phyloP scores from a whole-genome alignment of 2,797 vertebrate species.

The Peromyscus eremicus region DNA sequence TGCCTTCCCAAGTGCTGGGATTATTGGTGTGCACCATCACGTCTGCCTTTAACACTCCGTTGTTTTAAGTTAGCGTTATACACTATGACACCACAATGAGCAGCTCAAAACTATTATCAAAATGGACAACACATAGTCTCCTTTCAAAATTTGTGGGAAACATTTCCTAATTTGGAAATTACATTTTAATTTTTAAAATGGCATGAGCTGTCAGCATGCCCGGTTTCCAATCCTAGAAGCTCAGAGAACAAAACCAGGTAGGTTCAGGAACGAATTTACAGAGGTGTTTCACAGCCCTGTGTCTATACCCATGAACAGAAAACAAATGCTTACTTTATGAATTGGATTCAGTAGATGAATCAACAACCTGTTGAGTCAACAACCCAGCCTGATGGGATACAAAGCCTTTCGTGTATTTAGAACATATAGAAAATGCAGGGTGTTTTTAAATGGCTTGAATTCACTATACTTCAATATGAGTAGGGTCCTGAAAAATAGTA shows the following conservation, averaged over 20 bases:
- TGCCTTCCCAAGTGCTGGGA: not conserved
- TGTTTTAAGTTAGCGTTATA: conserved; percentile 17
- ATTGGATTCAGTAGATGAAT: not conserved
- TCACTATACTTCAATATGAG: not conserved
- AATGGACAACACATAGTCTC: not conserved
- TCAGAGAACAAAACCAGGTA: conserved; percentile 14
- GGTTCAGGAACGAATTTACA: not conserved
- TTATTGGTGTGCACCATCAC: not conserved
- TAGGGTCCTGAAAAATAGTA: not conserved
- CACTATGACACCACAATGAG: conserved; percentile 19
- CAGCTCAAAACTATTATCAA: not conserved
- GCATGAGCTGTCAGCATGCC: not conserved
- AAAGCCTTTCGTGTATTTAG: conserved; percentile 28
- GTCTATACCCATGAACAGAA: not conserved
- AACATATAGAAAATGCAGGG: not conserved
- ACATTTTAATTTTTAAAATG: not conserved
- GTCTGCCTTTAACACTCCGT: not conserved
- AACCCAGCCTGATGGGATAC: not conserved
- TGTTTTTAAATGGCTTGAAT: not conserved
- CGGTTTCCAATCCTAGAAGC: not conserved
- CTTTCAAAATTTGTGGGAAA: not conserved
- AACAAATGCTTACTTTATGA: not conserved
- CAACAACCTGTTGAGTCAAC: not conserved
- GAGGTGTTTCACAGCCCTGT: not conserved
- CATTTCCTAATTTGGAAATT: conserved; percentile 40